Evolutionary conservation across 2,797 vertebrate species (phyloP).

Genomic region (Pterois miles): DNA sequence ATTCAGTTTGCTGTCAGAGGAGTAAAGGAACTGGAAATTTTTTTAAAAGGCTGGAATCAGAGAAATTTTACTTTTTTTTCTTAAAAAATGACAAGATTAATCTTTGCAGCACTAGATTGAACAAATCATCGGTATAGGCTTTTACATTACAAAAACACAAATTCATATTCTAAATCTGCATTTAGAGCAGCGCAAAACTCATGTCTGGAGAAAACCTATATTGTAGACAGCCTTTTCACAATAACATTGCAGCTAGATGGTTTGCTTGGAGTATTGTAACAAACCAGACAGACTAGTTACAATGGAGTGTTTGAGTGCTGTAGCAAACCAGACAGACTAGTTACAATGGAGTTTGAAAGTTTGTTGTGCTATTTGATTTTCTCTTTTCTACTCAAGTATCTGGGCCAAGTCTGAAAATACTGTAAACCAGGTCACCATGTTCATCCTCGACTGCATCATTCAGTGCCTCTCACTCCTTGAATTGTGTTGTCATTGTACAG

Average conservation of each 20-base stretch:
- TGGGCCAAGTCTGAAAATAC: not conserved
- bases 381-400: not conserved
- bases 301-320: too few species aligned
- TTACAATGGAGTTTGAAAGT: too few species aligned
- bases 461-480: not conserved
- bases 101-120: not conserved
- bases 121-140: not conserved
- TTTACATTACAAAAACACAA: not conserved
- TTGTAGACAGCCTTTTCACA: not conserved
- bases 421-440: not conserved
- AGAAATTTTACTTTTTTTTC: too few species aligned
- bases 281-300: too few species aligned
- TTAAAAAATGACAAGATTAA: too few species aligned
- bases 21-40: too few species aligned
- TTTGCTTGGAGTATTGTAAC: not conserved
- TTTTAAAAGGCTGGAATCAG: too few species aligned
- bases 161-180: not conserved
- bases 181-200: not conserved
- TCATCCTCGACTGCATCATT: not conserved
- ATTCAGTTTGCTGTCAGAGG: too few species aligned
- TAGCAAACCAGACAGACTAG: too few species aligned
- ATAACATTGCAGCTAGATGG: not conserved
- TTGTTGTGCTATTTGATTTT: not conserved
- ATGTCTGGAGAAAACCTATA: not conserved
- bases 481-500: constrained; percentile 74